Conservation (phyloP, 2,797 vertebrate genomes). For the Hirundo rustica region DNA sequence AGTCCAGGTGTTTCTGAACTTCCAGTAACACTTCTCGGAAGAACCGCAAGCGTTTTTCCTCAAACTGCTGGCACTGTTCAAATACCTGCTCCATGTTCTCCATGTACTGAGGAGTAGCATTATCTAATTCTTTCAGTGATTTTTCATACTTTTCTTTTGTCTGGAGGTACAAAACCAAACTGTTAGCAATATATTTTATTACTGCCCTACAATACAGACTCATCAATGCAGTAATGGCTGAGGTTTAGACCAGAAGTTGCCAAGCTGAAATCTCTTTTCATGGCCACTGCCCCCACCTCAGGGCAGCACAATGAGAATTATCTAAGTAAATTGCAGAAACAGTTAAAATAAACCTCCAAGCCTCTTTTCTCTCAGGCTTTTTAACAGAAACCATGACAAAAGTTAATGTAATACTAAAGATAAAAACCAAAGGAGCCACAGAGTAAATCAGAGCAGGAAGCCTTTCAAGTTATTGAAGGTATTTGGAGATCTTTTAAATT, state of each 20-base stretch:
- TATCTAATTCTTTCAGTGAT: slow-evolving; percentile 89
- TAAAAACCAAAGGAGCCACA: not conserved
- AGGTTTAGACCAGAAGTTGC: not conserved
- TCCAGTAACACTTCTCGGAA: slow-evolving; percentile 90
- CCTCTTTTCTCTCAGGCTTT: not conserved
- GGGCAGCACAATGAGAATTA: not conserved
- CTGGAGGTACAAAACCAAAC: slow-evolving; percentile 63
- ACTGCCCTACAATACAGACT: not conserved
- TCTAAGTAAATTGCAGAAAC: not conserved
- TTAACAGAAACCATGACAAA: not conserved
- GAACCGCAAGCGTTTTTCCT: slow-evolving; percentile 92
- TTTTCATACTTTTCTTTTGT: slow-evolving; percentile 94
- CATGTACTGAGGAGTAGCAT: slow-evolving; percentile 94
- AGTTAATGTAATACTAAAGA: not conserved
- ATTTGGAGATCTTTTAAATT: not conserved
- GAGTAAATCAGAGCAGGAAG: not conserved
- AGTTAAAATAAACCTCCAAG: not conserved
- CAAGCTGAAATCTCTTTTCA: not conserved
- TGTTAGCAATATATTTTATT: not conserved
- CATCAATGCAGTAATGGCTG: not conserved
- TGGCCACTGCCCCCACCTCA: not conserved
- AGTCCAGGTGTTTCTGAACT: slow-evolving; percentile 92
- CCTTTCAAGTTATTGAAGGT: not conserved
- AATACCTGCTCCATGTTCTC: slow-evolving; percentile 99
- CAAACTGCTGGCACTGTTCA: slow-evolving; percentile 96